These are phyloP conservation scores for Zosterops borbonicus DNA, from an alignment of 2,113 vertebrate genomes.

Conservation along the genomic window DNA sequence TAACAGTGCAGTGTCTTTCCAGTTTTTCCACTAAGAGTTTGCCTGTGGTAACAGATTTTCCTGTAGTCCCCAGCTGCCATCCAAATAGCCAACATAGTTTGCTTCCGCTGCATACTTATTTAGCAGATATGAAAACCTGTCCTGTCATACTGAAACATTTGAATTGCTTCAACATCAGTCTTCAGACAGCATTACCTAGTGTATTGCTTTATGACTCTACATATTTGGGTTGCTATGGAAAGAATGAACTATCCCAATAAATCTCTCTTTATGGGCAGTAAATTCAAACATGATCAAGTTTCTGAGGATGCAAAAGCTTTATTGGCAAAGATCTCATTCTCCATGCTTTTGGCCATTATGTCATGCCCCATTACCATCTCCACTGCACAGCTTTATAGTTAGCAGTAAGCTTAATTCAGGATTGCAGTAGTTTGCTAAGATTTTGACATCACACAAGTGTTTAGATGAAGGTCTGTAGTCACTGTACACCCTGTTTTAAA, in stretches of 20 bases:
- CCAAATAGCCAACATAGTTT: not conserved
- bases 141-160: not conserved
- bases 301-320: slow-evolving; percentile 19
- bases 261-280: slow-evolving; percentile 40
- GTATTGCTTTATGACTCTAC: not conserved
- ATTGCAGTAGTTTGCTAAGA: not conserved
- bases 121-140: not conserved
- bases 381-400: not conserved
- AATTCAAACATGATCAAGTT: slow-evolving; percentile 44
- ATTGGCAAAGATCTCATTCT: slow-evolving; percentile 20
- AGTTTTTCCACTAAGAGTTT: not conserved
- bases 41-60: not conserved
- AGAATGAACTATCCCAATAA: slow-evolving; percentile 2
- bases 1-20: not conserved
- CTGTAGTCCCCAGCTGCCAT: not conserved
- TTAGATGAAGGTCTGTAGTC: not conserved
- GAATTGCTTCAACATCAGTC: not conserved
- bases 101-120: not conserved
- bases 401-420: not conserved
- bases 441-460: not conserved
- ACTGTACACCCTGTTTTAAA: not conserved
- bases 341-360: slow-evolving; percentile 23
- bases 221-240: slow-evolving; percentile 29
- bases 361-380: slow-evolving; percentile 18
- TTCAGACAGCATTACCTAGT: slow-evolving; percentile 10